Evolutionary conservation across 1,140 invertebrate species (phyloP).

Genomic region (Ceratoteleas bidentatus): DNA sequence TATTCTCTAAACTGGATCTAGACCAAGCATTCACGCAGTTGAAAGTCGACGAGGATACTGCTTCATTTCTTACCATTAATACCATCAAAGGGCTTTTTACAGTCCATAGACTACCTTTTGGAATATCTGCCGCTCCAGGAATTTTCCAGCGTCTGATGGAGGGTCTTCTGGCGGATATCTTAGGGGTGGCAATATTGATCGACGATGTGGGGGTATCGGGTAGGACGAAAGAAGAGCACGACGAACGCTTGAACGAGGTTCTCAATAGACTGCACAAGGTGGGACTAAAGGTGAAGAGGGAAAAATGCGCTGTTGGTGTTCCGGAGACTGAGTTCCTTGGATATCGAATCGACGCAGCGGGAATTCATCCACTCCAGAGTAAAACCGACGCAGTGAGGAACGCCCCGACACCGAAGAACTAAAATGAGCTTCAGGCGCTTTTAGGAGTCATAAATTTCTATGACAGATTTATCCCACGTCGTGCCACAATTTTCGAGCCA

Average conservation of each 20-base stretch:
- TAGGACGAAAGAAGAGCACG: background rate
- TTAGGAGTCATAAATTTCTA: background rate
- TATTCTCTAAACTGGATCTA: background rate
- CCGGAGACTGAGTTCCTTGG: background rate
- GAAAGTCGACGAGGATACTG: background rate
- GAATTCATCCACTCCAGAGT: background rate
- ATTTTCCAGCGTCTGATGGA: conserved; percentile 6
- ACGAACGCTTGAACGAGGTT: background rate
- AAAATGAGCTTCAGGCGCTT: background rate
- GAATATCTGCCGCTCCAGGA: background rate
- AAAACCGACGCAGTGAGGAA: background rate
- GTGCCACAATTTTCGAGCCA: background rate
- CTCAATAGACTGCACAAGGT: background rate
- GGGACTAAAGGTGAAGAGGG: background rate
- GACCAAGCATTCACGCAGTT: conserved; percentile 1
- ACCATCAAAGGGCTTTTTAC: conserved; percentile 1
- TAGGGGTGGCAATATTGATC: background rate
- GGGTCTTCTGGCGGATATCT: background rate
- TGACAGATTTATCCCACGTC: background rate
- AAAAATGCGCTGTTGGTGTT: background rate
- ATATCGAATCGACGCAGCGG: background rate
- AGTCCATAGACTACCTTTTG: background rate
- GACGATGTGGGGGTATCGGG: background rate
- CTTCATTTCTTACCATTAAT: background rate
- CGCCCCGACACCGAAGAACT: background rate